These are phyloP conservation scores for Seriola dumerili DNA, from an alignment of 2,113 vertebrate species.

Conservation along the genomic window DNA sequence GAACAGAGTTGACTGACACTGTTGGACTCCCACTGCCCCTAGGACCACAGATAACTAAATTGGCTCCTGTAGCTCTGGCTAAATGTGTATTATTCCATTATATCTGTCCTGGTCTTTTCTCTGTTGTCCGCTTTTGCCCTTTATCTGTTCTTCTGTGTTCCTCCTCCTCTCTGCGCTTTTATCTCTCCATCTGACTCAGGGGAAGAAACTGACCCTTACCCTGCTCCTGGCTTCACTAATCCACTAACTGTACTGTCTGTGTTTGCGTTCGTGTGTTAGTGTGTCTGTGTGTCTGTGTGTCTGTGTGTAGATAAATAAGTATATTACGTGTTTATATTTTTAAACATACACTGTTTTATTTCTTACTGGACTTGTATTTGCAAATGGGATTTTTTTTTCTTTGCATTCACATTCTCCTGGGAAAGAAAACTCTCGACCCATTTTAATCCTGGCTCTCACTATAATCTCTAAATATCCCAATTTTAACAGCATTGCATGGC, in stretches of 20 bases:
- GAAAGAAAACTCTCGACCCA: background rate
- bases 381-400: background rate
- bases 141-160: constrained; percentile 71
- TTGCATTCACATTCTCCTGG: background rate
- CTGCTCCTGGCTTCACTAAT: constrained; percentile 50
- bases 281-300: background rate
- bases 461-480: constrained; percentile 1
- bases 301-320: background rate
- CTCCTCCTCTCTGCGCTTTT: constrained; percentile 57
- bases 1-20: constrained; percentile 50
- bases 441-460: constrained; percentile 2
- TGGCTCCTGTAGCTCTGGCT: constrained; percentile 63
- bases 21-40: constrained; percentile 49
- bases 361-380: no score
- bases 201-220: constrained; percentile 56
- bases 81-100: constrained; percentile 78
- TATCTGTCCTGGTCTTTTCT: constrained; percentile 64
- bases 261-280: background rate
- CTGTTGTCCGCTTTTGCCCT: constrained; percentile 56
- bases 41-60: constrained; percentile 72
- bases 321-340: background rate
- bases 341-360: background rate
- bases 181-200: constrained; percentile 66
- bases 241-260: constrained; percentile 26
- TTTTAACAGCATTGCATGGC: constrained; percentile 12